A percentile compares a stretch with the other conserved stretches of the same genome.
phyloP scores from a whole-genome alignment of 2,888 invertebrate species.

The Gonocerus acuteangulatus region DNA sequence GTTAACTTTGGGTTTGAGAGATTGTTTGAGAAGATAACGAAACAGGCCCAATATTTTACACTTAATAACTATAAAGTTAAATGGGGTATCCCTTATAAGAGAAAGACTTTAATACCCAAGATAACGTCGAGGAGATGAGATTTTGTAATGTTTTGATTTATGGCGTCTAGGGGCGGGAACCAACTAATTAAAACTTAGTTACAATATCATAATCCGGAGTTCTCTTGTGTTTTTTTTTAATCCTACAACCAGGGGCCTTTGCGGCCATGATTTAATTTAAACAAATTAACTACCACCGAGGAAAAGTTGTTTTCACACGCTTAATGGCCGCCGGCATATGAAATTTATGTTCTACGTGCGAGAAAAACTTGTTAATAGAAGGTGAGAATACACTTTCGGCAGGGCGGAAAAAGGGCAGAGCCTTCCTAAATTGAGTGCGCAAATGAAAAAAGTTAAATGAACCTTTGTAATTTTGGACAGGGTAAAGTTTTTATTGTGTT shows the following conservation, averaged over 20 bases:
- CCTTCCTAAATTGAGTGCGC: too few relatives aligned
- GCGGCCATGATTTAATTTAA: background rate
- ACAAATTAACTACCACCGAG: background rate
- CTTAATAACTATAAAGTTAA: conserved; percentile 1
- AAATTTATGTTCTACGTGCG: too few relatives aligned
- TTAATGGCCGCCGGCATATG: too few relatives aligned
- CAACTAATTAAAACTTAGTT: background rate
- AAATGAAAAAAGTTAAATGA: too few relatives aligned
- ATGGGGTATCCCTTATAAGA: background rate
- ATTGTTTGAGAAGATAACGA: background rate
- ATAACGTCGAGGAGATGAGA: background rate
- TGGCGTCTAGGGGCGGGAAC: background rate
- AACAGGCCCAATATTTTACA: background rate
- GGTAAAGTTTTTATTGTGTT: too few relatives aligned
- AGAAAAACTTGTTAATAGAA: too few relatives aligned
- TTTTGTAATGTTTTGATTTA: background rate
- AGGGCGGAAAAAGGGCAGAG: too few relatives aligned
- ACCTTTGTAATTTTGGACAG: too few relatives aligned
- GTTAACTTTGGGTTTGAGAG: background rate
- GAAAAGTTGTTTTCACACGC: background rate
- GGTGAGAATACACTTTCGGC: too few relatives aligned
- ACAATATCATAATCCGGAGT: background rate
- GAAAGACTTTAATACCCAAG: background rate
- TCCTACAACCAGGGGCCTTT: background rate
- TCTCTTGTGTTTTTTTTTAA: background rate